Conservation (phyloP, 2,797 vertebrate species). For the Diplodus puntazzo region DNA sequence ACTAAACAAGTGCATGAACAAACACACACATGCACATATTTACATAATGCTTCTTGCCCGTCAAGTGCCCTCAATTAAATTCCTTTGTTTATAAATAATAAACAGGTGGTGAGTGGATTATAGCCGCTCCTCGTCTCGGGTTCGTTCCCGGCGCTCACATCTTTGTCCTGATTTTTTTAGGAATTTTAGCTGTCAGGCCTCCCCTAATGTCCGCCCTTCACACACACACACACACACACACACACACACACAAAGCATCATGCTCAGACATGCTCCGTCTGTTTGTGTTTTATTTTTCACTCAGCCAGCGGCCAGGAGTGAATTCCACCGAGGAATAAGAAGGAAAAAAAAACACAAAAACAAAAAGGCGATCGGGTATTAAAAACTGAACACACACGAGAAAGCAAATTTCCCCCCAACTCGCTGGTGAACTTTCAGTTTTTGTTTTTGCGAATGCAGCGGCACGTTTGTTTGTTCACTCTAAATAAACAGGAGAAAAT, state of each 20-base stretch:
- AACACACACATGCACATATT: slow-evolving; percentile 26
- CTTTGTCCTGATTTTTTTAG: slow-evolving; percentile 39
- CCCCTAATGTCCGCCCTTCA: slow-evolving; percentile 26
- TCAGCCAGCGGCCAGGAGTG: slow-evolving; percentile 47
- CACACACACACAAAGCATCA: slow-evolving; percentile 26
- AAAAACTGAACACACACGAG: slow-evolving; percentile 28
- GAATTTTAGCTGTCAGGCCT: slow-evolving; percentile 29
- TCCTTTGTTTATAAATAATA: slow-evolving; percentile 16
- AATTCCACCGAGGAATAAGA: slow-evolving; percentile 57
- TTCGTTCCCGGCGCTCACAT: slow-evolving; percentile 10
- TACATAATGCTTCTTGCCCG: slow-evolving; percentile 18
- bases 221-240: slow-evolving; percentile 13
- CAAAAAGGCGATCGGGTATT: slow-evolving; percentile 54
- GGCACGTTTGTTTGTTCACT: slow-evolving; percentile 45
- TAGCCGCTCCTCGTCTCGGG: slow-evolving; percentile 21
- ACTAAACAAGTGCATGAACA: not conserved
- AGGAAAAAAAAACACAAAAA: slow-evolving; percentile 44
- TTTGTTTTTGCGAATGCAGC: slow-evolving; percentile 13
- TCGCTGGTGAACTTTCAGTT: slow-evolving; percentile 23
- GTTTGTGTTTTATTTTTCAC: slow-evolving; percentile 69
- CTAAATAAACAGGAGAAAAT: slow-evolving; percentile 46
- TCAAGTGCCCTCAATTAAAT: slow-evolving; percentile 50
- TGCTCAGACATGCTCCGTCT: slow-evolving; percentile 61
- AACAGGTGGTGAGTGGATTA: slow-evolving; percentile 37
- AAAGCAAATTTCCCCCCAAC: slow-evolving; percentile 2